Conservation (phyloP, 2,888 invertebrate genomes). For the Campopleginae sp. region DNA sequence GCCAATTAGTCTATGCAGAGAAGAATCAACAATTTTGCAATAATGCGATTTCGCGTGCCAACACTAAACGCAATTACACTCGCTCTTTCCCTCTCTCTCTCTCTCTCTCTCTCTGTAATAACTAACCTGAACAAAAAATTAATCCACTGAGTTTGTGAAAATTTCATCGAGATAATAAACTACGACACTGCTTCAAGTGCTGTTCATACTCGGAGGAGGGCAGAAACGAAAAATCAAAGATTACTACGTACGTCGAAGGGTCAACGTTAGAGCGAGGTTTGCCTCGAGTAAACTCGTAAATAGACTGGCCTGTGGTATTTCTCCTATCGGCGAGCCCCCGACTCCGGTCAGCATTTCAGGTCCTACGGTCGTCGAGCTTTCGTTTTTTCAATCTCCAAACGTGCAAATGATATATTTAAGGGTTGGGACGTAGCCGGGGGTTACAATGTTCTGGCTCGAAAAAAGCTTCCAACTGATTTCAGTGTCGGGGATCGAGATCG, state of each 20-base stretch:
- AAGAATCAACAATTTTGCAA: background rate
- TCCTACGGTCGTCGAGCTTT: background rate
- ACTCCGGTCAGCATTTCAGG: background rate
- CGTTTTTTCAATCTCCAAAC: background rate
- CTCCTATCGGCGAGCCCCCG: background rate
- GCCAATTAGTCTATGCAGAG: background rate
- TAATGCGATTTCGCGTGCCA: background rate
- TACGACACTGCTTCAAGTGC: background rate
- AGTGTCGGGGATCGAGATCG: background rate
- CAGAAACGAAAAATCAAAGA: background rate
- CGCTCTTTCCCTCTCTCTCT: too few relatives aligned
- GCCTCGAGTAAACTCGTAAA: constrained; percentile 6
- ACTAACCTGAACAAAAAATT: background rate
- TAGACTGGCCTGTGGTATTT: constrained; percentile 2
- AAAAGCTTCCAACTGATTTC: background rate
- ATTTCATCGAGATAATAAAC: background rate
- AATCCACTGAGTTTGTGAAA: background rate
- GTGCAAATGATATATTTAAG: background rate
- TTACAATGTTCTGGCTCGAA: background rate
- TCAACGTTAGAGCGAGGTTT: background rate
- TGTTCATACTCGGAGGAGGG: background rate
- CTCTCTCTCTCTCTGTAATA: background rate
- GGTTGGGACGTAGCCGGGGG: background rate
- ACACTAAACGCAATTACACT: background rate
- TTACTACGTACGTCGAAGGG: background rate